Conservation (phyloP, 2,113 vertebrate genomes). For the Microcebus tavaratra region DNA sequence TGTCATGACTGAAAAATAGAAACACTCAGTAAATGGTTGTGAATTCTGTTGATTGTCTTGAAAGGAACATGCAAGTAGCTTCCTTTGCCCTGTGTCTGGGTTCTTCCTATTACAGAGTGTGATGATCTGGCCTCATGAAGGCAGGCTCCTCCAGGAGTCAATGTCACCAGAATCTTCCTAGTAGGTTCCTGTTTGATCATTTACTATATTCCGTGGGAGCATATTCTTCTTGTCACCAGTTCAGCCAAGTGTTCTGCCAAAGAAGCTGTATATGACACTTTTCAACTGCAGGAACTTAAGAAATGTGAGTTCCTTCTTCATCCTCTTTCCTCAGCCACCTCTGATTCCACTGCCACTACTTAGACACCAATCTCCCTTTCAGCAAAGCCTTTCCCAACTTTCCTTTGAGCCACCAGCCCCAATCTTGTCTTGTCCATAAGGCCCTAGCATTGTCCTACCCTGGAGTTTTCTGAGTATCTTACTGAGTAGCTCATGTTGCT, state of each 20-base stretch:
- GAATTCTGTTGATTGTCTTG: neutral
- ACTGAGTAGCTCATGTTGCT: accelerated
- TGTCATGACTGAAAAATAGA: neutral
- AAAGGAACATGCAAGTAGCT: neutral
- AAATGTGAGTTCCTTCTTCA: neutral
- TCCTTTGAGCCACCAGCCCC: neutral
- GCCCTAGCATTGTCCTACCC: neutral
- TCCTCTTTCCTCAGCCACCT: neutral
- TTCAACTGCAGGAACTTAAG: neutral
- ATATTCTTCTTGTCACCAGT: neutral
- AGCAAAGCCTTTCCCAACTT: neutral
- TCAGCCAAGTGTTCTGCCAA: neutral
- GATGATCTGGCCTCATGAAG: neutral
- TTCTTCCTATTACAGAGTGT: accelerated
- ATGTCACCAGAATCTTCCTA: neutral
- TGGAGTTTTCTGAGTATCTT: neutral
- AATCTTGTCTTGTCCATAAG: neutral
- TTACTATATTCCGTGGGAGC: neutral
- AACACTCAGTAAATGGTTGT: neutral
- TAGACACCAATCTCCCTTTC: neutral
- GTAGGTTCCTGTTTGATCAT: neutral
- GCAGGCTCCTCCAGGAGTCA: neutral
- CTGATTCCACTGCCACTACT: too few relatives aligned
- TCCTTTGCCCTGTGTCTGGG: neutral
- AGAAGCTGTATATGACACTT: neutral